Evolutionary conservation across 53 echinoderm and acorn worm genomes (phyloP).

Genomic region (Arbacia lixula): DNA sequence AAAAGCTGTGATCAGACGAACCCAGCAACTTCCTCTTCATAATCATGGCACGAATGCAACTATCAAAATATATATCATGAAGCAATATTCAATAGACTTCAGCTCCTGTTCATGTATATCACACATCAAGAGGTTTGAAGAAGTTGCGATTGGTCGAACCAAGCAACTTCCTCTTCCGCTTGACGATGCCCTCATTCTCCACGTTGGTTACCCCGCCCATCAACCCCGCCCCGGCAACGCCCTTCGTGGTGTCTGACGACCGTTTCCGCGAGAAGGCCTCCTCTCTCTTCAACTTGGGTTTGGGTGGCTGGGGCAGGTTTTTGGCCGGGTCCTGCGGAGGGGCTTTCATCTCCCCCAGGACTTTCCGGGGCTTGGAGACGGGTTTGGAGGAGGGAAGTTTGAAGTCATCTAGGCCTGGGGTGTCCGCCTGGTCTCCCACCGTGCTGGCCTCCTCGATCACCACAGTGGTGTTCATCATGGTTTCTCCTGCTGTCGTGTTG

Average conservation of each 20-base stretch:
- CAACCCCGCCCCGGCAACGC: background rate
- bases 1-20: constrained; percentile 65
- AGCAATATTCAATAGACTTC: too few species aligned
- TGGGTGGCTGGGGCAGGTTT: background rate
- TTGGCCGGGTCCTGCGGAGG: background rate
- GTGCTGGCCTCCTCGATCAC: constrained; percentile 55
- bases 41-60: too few species aligned
- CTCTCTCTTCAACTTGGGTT: constrained; percentile 39
- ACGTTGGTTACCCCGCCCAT: background rate
- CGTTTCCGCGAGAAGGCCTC: constrained; percentile 37
- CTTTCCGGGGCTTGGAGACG: constrained; percentile 13
- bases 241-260: constrained; percentile 34
- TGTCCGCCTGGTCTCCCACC: constrained; percentile 3
- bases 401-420: constrained; percentile 50
- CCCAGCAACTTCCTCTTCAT: constrained; percentile 75
- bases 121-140: constrained; percentile 76
- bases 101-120: too few species aligned
- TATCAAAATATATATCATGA: too few species aligned
- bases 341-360: too few species aligned
- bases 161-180: constrained; percentile 74
- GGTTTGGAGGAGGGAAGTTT: constrained; percentile 26
- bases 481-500: too few species aligned
- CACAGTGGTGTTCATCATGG: constrained; percentile 77
- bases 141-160: constrained; percentile 64
- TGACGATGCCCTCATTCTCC: constrained; percentile 63